phyloP scores from a whole-genome alignment of 2,113 vertebrate species.

The Siphamia tubifer region DNA sequence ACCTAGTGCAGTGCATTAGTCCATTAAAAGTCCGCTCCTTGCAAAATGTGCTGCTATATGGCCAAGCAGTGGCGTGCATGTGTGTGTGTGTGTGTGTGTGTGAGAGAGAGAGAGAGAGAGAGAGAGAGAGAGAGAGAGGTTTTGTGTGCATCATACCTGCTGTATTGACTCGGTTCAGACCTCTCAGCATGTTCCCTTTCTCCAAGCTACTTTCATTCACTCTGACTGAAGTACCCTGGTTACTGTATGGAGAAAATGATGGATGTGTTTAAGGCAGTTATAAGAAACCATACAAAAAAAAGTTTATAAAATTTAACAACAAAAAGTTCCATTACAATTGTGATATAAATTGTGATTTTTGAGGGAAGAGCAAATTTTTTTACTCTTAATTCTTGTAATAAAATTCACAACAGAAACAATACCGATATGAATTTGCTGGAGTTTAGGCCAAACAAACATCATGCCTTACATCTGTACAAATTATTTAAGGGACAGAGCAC shows the following conservation, averaged over 20 bases:
- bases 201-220: conserved; percentile 28
- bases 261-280: background rate
- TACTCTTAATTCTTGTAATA: too few relatives aligned
- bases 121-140: too few relatives aligned
- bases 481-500: too few relatives aligned
- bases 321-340: background rate
- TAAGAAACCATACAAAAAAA: background rate
- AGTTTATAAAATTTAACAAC: too few relatives aligned
- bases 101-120: too few relatives aligned
- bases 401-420: too few relatives aligned
- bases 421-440: too few relatives aligned
- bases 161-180: conserved; percentile 76
- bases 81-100: background rate
- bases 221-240: conserved; percentile 26
- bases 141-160: conserved; percentile 67
- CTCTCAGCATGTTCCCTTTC: conserved; percentile 65
- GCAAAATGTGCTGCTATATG: conserved; percentile 52
- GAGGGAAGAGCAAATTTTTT: too few relatives aligned
- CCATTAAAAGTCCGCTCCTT: conserved; percentile 66
- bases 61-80: background rate
- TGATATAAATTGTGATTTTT: too few relatives aligned
- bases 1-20: conserved; percentile 64
- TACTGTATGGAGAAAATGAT: conserved; percentile 51
- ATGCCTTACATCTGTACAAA: too few relatives aligned
- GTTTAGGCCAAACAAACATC: too few relatives aligned